phyloP scores from a whole-genome alignment of 2,888 invertebrate species.

The Antheraea yamamai region DNA sequence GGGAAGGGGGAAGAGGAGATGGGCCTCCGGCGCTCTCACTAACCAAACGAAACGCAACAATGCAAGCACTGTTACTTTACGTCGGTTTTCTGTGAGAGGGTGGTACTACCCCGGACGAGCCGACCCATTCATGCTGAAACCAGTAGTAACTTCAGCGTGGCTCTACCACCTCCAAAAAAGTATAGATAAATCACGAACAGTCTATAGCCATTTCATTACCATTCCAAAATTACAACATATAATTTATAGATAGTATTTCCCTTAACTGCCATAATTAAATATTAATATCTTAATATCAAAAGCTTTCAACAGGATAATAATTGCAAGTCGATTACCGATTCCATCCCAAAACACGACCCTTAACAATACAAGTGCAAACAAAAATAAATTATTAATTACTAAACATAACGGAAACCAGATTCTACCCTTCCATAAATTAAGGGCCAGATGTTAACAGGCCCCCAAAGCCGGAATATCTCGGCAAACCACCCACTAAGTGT shows the following conservation, averaged over 20 bases:
- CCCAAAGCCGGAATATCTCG: constrained; percentile 78
- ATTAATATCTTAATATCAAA: constrained; percentile 22
- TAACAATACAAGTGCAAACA: constrained; percentile 58
- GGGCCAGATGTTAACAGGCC: constrained; percentile 79
- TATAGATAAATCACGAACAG: too few relatives aligned
- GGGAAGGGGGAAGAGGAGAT: too few relatives aligned
- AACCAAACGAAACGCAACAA: too few relatives aligned
- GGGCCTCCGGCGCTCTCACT: too few relatives aligned
- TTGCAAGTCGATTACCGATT: constrained; percentile 41
- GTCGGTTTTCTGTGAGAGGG: too few relatives aligned
- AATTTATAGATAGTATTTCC: background rate
- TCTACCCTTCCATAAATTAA: constrained; percentile 77
- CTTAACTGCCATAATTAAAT: constrained; percentile 27
- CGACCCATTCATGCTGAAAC: too few relatives aligned
- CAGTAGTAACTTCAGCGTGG: too few relatives aligned
- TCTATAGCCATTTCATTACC: too few relatives aligned
- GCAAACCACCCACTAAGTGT: constrained; percentile 72
- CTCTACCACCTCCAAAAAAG: too few relatives aligned
- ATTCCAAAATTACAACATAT: background rate
- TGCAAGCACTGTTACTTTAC: too few relatives aligned
- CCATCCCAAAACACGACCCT: constrained; percentile 44
- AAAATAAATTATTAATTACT: constrained; percentile 80
- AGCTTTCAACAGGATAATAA: constrained; percentile 38
- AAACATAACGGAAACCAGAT: constrained; percentile 65
- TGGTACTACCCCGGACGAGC: too few relatives aligned